A percentile compares a stretch with the other conserved stretches of the same genome.
phyloP scores from a whole-genome alignment of 2,888 invertebrate genomes.

The Pyrrhosoma nymphula region DNA sequence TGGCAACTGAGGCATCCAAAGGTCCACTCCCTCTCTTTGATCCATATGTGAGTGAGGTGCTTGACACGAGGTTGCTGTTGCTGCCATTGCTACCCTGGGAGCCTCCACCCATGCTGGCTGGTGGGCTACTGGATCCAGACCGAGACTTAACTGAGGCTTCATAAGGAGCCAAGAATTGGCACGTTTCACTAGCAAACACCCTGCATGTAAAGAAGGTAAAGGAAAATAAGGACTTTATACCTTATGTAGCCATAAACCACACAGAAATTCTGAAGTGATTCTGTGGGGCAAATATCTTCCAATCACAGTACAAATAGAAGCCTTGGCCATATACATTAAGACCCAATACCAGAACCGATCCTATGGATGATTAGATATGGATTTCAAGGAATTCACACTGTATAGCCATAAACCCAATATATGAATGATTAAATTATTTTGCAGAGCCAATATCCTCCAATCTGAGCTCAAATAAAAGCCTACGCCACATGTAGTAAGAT shows the following conservation, averaged over 20 bases:
- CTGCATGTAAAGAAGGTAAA: constrained; percentile 77
- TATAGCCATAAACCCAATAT: neutral
- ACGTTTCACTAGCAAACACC: constrained; percentile 86
- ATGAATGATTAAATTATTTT: too few relatives aligned
- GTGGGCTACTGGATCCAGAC: constrained; percentile 77
- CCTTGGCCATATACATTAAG: neutral
- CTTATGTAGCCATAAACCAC: neutral
- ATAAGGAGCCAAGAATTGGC: constrained; percentile 87
- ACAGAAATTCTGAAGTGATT: neutral
- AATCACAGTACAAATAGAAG: neutral
- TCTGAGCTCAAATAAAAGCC: neutral
- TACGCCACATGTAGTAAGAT: too few relatives aligned
- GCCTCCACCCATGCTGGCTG: constrained; percentile 72
- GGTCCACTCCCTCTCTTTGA: constrained; percentile 39
- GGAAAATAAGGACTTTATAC: neutral
- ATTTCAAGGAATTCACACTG: neutral
- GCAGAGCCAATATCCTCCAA: neutral
- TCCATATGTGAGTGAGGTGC: neutral
- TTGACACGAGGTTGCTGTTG: constrained; percentile 47
- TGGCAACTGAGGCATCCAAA: neutral
- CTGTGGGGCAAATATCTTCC: neutral
- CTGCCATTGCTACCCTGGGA: constrained; percentile 62
- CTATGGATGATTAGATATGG: too few relatives aligned
- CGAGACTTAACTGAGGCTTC: constrained; percentile 84
- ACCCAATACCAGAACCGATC: too few relatives aligned